phyloP scores from a whole-genome alignment of 2,797 vertebrate genomes.

The Channallabes apus region DNA sequence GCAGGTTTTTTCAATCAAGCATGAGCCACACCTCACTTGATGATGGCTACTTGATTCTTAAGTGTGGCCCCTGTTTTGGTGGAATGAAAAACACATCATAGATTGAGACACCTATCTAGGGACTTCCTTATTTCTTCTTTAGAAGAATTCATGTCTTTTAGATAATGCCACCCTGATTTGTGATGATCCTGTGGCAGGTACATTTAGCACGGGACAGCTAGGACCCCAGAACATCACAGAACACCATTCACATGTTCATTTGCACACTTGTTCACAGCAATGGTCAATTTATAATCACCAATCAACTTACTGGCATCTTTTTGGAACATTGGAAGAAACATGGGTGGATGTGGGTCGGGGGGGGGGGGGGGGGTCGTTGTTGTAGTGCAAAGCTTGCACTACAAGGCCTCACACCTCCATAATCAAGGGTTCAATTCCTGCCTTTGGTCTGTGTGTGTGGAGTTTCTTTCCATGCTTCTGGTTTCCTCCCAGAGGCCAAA shows the following conservation, averaged over 20 bases:
- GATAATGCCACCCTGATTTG: neutral
- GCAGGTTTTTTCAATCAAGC: neutral
- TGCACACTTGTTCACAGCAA: neutral
- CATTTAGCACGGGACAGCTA: neutral
- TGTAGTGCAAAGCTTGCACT: neutral
- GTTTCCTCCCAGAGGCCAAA: too few species aligned
- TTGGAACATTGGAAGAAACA: neutral
- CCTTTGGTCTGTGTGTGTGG: too few species aligned
- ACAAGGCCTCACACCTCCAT: too few species aligned
- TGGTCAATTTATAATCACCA: neutral
- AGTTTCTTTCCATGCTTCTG: too few species aligned
- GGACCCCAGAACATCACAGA: neutral
- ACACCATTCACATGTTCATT: neutral
- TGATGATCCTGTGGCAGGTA: neutral
- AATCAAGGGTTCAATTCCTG: too few species aligned
- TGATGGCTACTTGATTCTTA: neutral
- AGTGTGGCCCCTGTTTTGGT: neutral
- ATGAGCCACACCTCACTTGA: neutral
- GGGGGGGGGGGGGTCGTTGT: too few species aligned
- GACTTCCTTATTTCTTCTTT: neutral
- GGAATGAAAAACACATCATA: too few species aligned
- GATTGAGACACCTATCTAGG: neutral
- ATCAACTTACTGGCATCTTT: neutral
- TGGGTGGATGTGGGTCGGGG: too few species aligned
- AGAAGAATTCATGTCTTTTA: neutral